These are phyloP conservation scores for Drosophila imparisetae DNA, from an alignment of 2,888 invertebrate genomes.

Conservation along the genomic window DNA sequence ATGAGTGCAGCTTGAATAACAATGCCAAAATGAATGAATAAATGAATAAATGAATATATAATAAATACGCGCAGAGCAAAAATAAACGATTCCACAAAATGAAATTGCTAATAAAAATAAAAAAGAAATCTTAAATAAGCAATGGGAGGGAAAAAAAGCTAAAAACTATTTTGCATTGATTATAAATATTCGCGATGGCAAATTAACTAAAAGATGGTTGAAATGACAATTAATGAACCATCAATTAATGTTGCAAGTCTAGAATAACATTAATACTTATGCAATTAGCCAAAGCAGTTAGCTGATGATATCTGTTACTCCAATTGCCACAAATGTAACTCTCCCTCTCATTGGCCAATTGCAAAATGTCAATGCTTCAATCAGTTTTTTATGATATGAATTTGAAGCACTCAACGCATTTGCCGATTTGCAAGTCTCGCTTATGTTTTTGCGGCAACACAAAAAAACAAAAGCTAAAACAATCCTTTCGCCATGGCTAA, in stretches of 20 bases:
- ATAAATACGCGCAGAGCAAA: background rate
- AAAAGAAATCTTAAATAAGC: background rate
- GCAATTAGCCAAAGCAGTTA: background rate
- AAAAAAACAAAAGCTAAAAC: background rate
- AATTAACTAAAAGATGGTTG: background rate
- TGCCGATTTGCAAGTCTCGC: background rate
- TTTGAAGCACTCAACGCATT: background rate
- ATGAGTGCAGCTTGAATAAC: background rate
- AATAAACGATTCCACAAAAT: background rate
- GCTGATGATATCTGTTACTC: background rate
- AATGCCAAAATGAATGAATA: background rate
- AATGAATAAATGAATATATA: background rate
- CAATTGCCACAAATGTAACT: background rate
- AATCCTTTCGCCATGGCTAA: slow-evolving; percentile 12
- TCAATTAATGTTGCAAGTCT: background rate
- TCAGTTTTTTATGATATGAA: background rate
- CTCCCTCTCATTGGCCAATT: background rate
- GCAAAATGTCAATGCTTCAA: background rate
- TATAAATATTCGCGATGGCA: background rate
- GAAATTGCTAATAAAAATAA: background rate
- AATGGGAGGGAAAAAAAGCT: background rate
- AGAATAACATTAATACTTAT: background rate
- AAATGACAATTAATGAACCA: background rate
- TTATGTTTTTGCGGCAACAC: slow-evolving; percentile 2
- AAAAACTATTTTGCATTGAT: background rate